Evolutionary conservation across 2,113 vertebrate genomes (phyloP), one percentile per base, ranked within the genome.

Genomic region (Spermophilus dauricus): DNA sequence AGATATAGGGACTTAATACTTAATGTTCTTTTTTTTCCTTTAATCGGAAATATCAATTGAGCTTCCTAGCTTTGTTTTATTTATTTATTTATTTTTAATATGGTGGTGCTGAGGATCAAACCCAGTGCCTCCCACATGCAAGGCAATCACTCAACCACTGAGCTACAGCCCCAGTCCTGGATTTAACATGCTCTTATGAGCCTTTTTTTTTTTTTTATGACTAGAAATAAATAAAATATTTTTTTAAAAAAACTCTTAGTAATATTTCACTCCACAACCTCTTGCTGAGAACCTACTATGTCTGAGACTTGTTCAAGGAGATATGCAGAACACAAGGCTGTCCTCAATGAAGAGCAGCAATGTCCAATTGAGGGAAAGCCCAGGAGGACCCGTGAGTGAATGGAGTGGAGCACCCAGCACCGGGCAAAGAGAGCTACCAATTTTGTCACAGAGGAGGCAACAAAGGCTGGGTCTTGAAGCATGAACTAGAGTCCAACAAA

Each of bases 161-260:
- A 45, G 45, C 45, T 45, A 45, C 45, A 45, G 8, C 45, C 45
- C 45, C 1, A 45, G 45, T 8, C 45, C 45, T 45, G 45, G 61
- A 58, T 4, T 61, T 73, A 75, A 65, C 9, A 77, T 84, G 37
- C 92, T 28, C 63, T 80, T 65, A 22, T 13, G 18, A 92, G 48
- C 7, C 30, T 53, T 76, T 72, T 12, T 12, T 89, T 51, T 97
- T 45, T 12, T 89, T 51, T 97, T 45, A 81, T 51, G 76, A 84
- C 45, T 81, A 26, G 37, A 94, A 84, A 76, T 37, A 94, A 84
- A 76, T 82, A 77, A 83, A 91, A 83, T 63, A 97, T 63, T 81
- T 61, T 53, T 81, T 61, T 53, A 17, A 56, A 77, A 94, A 56
- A 56, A 3, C 26, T 91, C 5, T 77, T 76, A 26, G 72, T 42